Percentiles rank a stretch among this genome's conserved stretches.
phyloP scores from a whole-genome alignment of 2,797 vertebrate species.

The Brachyalestes nurse region DNA sequence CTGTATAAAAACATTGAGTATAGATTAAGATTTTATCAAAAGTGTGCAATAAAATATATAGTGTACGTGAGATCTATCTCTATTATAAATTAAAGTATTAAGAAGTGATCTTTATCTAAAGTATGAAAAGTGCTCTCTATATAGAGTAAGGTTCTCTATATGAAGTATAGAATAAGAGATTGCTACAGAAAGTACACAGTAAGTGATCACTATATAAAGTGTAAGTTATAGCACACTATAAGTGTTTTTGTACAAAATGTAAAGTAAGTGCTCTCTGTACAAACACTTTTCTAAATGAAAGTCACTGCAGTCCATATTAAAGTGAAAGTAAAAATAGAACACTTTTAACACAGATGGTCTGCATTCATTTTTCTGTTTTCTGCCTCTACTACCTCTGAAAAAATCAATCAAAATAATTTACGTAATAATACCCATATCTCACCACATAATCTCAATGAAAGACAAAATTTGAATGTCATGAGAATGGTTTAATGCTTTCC shows the following conservation, averaged over 20 bases:
- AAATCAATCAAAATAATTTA: conserved; percentile 13
- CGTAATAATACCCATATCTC: conserved; percentile 18
- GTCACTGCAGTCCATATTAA: neutral
- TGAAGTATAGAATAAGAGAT: too few relatives aligned
- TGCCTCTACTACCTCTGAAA: neutral
- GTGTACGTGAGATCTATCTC: too few relatives aligned
- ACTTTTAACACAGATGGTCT: neutral
- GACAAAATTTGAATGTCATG: conserved; percentile 36
- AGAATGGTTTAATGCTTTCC: conserved; percentile 33
- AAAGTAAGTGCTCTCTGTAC: neutral
- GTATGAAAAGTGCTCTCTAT: neutral
- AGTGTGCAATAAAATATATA: too few relatives aligned
- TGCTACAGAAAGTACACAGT: neutral
- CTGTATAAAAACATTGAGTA: neutral
- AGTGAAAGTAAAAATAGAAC: neutral
- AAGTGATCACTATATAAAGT: neutral
- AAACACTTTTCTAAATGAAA: neutral
- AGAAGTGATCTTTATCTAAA: neutral
- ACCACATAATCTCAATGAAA: conserved; percentile 15
- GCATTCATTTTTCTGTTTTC: neutral
- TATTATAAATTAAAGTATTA: neutral
- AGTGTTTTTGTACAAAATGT: neutral
- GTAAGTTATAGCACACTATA: too few relatives aligned
- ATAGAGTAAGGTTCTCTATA: too few relatives aligned
- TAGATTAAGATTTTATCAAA: too few relatives aligned